Percentiles rank a stretch among this genome's conserved stretches.
phyloP scores from a whole-genome alignment of 2,888 invertebrate genomes.

The Chromoteleia sp. region DNA sequence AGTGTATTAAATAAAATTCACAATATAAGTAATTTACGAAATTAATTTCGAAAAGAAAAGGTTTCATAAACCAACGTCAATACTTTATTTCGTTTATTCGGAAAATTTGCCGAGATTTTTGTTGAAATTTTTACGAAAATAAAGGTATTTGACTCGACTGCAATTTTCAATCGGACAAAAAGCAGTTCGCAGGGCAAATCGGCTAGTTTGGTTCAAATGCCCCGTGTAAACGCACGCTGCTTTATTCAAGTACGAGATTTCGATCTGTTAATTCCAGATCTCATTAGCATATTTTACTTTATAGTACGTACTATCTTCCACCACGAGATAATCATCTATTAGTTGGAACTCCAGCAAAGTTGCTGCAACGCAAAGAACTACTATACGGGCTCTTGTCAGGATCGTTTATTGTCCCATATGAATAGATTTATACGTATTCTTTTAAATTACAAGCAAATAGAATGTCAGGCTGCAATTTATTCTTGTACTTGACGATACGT shows the following conservation, averaged over 20 bases:
- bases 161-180: slow-evolving; percentile 4
- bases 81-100: no score
- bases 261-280: slow-evolving; percentile 77
- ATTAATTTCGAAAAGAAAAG: no score
- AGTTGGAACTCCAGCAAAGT: slow-evolving; percentile 64
- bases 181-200: not conserved
- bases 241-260: slow-evolving; percentile 73
- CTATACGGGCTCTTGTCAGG: slow-evolving; percentile 62
- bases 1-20: no score
- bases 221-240: slow-evolving; percentile 49
- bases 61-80: no score
- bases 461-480: slow-evolving; percentile 37
- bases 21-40: no score
- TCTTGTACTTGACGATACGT: slow-evolving; percentile 12
- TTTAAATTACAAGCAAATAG: slow-evolving; percentile 43
- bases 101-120: no score
- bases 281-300: slow-evolving; percentile 79
- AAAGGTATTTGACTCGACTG: no score
- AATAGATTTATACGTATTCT: slow-evolving; percentile 40
- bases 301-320: slow-evolving; percentile 57
- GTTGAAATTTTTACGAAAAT: no score
- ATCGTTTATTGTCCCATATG: slow-evolving; percentile 55
- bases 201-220: slow-evolving; percentile 36
- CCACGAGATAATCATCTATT: slow-evolving; percentile 63
- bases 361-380: slow-evolving; percentile 51